Conservation (phyloP, 2,888 invertebrate genomes). For the Epinotia ramella region DNA sequence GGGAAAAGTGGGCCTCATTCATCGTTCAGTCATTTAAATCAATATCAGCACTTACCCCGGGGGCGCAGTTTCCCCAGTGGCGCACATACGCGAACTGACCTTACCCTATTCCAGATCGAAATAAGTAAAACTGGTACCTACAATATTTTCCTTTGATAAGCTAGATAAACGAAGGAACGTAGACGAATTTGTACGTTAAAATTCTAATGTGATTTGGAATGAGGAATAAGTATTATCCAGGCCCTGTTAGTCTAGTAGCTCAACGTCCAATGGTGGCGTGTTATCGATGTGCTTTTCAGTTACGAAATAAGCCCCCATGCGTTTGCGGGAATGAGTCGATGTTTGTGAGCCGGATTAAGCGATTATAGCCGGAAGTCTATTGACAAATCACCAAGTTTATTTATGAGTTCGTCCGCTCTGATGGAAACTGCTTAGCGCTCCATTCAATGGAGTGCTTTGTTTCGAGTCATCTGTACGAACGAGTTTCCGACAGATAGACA, state of each 20-base stretch:
- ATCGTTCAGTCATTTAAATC: too few species aligned
- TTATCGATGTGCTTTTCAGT: conserved; percentile 69
- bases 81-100: too few species aligned
- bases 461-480: conserved; percentile 4
- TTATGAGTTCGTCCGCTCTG: conserved; percentile 49
- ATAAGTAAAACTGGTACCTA: too few species aligned
- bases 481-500: not conserved
- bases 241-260: conserved; percentile 52
- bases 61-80: too few species aligned
- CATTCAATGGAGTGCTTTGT: conserved; percentile 22
- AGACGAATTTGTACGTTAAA: too few species aligned
- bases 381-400: conserved; percentile 61
- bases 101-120: too few species aligned
- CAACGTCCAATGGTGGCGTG: conserved; percentile 69
- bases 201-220: too few species aligned
- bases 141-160: too few species aligned
- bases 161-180: too few species aligned
- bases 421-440: conserved; percentile 29
- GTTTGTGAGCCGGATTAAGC: conserved; percentile 68
- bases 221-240: not conserved
- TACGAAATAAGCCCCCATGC: conserved; percentile 64
- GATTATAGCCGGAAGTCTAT: conserved; percentile 55
- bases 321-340: conserved; percentile 64
- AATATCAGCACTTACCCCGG: too few species aligned
- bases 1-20: too few species aligned